These are phyloP conservation scores for Climacteris rufus DNA, from an alignment of 2,113 vertebrate species.

Conservation along the genomic window DNA sequence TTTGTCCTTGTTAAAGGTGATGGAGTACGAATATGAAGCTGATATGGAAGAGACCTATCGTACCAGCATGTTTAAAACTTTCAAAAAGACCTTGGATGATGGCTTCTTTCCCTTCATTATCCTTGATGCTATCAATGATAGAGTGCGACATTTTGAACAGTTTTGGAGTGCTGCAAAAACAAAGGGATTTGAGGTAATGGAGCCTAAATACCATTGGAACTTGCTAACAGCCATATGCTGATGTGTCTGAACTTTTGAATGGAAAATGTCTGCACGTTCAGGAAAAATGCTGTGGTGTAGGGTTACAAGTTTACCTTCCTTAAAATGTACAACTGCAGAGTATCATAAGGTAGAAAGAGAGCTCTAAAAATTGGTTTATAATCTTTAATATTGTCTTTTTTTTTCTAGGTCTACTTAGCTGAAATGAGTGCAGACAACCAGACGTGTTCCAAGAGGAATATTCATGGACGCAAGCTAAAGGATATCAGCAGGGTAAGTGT, in stretches of 20 bases:
- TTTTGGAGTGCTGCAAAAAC: conserved; percentile 99
- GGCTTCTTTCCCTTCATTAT: conserved; percentile 99
- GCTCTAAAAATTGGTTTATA: not conserved
- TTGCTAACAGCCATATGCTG: not conserved
- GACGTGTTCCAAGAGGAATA: conserved; percentile 93
- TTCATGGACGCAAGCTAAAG: conserved; percentile 90
- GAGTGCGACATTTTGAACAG: conserved; percentile 95
- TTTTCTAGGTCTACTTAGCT: conserved; percentile 90
- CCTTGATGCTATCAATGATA: conserved; percentile 93
- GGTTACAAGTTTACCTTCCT: not conserved
- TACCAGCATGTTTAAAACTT: conserved; percentile 97
- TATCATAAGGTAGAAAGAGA: not conserved
- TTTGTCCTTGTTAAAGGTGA: conserved; percentile 74
- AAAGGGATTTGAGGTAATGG: conserved; percentile 94
- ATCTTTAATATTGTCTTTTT: conserved; percentile 3
- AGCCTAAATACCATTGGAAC: not conserved
- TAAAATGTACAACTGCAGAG: not conserved
- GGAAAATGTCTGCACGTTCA: not conserved
- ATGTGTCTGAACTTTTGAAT: not conserved
- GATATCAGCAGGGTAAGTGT: conserved; percentile 89
- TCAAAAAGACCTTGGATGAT: conserved; percentile 96
- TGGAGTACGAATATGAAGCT: conserved; percentile 97
- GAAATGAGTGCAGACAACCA: conserved; percentile 95
- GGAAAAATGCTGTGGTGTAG: not conserved
- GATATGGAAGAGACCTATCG: conserved; percentile 97